Conservation (phyloP, 2,797 vertebrate genomes). For the Lithobates pipiens region DNA sequence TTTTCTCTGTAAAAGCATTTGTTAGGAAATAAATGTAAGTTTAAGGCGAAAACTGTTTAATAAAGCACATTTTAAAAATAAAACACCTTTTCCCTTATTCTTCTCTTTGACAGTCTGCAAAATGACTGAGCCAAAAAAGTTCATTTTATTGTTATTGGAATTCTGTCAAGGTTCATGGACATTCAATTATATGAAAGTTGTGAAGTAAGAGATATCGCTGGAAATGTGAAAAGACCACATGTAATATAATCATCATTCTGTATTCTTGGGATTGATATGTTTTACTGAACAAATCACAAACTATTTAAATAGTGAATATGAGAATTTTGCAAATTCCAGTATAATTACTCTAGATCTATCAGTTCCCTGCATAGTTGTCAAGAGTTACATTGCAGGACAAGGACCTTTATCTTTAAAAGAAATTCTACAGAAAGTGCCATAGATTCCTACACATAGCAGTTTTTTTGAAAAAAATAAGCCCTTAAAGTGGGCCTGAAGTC, state of each 20-base stretch:
- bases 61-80: background rate
- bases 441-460: background rate
- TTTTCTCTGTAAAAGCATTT: background rate
- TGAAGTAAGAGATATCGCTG: constrained; percentile 27
- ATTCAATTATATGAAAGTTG: constrained; percentile 55
- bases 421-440: background rate
- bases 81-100: background rate
- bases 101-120: constrained; percentile 12
- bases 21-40: background rate
- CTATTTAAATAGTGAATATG: background rate
- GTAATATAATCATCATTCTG: constrained; percentile 4
- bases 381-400: background rate
- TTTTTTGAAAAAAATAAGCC: no score
- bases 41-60: background rate
- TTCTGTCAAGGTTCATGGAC: constrained; percentile 43
- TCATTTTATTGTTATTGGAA: constrained; percentile 48
- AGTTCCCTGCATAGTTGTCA: background rate
- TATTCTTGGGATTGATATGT: background rate
- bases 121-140: constrained; percentile 53
- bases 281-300: constrained; percentile 23
- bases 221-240: constrained; percentile 30
- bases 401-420: background rate
- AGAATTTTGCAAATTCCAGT: constrained; percentile 3
- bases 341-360: background rate
- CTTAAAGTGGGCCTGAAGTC: no score